A percentile compares a stretch with the other conserved stretches of the same genome.
Evolutionary conservation across 2,113 vertebrate genomes (phyloP).

Genomic region (Vimba vimba): DNA sequence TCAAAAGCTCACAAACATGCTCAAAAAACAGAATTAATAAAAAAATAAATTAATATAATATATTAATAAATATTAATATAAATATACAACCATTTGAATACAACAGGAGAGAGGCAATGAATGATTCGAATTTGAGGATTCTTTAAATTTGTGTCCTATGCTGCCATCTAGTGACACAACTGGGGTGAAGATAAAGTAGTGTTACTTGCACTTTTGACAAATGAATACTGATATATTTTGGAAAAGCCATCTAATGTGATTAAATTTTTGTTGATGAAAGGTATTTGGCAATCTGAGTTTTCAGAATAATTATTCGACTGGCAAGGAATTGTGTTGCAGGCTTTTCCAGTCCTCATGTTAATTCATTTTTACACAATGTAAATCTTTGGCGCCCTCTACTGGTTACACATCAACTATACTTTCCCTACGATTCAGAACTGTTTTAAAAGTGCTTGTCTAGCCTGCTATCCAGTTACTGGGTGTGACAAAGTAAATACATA

Average conservation of each 20-base stretch:
- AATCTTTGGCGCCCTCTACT: not conserved
- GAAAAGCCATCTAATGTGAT: not conserved
- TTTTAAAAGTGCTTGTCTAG: not conserved
- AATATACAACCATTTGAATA: not conserved
- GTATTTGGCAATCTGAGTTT: not conserved
- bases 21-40: too few relatives aligned
- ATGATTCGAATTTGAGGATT: not conserved
- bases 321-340: not conserved
- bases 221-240: not conserved
- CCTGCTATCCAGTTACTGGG: not conserved
- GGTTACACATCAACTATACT: not conserved
- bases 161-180: constrained; percentile 33
- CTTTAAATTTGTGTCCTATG: not conserved
- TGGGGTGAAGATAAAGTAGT: not conserved
- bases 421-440: not conserved
- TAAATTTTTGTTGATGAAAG: not conserved
- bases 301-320: not conserved
- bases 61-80: too few relatives aligned
- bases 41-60: not conserved
- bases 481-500: not conserved
- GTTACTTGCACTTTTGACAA: not conserved
- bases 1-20: not conserved
- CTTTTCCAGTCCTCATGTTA: not conserved
- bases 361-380: not conserved
- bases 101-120: not conserved